Evolutionary conservation across 1,140 invertebrate genomes (phyloP).

Genomic region (Tenebrio molitor): DNA sequence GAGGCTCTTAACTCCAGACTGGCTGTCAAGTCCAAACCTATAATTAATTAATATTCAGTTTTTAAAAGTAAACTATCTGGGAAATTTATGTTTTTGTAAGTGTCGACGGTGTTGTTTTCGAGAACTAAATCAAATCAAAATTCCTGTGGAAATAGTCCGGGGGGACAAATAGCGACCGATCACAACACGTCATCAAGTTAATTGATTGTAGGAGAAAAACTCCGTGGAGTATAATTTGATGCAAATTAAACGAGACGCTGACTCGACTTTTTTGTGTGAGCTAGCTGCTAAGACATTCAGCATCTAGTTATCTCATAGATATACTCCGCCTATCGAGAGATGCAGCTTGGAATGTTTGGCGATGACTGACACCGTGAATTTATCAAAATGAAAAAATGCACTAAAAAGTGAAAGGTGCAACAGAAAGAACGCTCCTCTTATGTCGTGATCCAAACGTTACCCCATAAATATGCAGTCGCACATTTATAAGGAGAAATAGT

Average conservation of each 20-base stretch:
- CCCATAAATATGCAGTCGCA: conserved; percentile 13
- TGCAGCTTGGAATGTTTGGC: conserved; percentile 13
- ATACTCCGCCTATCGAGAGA: conserved; percentile 3
- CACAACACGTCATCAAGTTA: not conserved
- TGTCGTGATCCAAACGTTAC: conserved; percentile 24
- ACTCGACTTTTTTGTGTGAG: conserved; percentile 1
- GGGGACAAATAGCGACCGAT: too few relatives aligned
- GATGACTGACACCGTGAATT: not conserved
- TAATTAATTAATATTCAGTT: not conserved
- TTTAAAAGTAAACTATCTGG: too few relatives aligned
- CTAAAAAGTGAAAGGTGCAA: conserved; percentile 5
- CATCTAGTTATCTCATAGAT: not conserved
- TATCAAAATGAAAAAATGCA: too few relatives aligned
- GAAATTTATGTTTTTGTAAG: too few relatives aligned
- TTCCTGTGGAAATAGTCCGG: too few relatives aligned
- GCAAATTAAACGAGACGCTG: conserved; percentile 14
- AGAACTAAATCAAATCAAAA: too few relatives aligned
- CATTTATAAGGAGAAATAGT: conserved; percentile 23
- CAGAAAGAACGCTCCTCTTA: conserved; percentile 21
- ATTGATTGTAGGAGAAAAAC: conserved; percentile 2
- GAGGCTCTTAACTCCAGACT: not conserved
- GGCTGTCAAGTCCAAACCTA: not conserved
- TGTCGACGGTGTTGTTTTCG: too few relatives aligned
- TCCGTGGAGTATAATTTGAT: conserved; percentile 14
- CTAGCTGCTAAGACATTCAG: conserved; percentile 13